Percentiles rank a stretch among this genome's conserved stretches.
Conservation (phyloP, 1,140 invertebrate species). For the Sitodiplosis mosellana region DNA sequence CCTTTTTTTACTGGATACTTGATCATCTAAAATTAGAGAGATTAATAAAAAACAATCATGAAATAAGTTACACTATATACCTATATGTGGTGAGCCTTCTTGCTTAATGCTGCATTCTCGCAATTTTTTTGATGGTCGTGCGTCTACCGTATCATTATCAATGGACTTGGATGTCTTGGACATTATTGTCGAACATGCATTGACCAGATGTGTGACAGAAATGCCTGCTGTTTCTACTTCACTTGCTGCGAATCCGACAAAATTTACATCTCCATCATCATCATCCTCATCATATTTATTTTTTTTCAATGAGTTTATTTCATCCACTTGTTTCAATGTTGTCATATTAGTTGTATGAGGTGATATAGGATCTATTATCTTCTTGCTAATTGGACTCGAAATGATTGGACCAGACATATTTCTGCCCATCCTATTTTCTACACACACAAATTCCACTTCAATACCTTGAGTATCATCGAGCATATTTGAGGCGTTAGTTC, state of each 20-base stretch:
- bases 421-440: background rate
- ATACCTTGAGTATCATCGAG: background rate
- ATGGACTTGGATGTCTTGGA: no score
- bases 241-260: background rate
- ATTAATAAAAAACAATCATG: no score
- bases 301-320: background rate
- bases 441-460: background rate
- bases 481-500: background rate
- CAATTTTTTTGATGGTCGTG: background rate
- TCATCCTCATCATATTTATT: background rate
- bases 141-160: no score
- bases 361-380: background rate
- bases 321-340: background rate
- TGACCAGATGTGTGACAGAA: no score
- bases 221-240: background rate
- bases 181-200: background rate
- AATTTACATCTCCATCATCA: background rate
- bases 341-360: background rate
- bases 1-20: slow-evolving; percentile 9
- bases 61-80: no score
- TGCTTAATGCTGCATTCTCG: background rate
- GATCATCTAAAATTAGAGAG: no score
- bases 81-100: background rate
- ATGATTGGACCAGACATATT: background rate
- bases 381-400: background rate